A percentile compares a stretch with the other conserved stretches of the same genome.
phyloP scores from a whole-genome alignment of 2,888 invertebrate genomes.

The Chrysolina oricalcia region DNA sequence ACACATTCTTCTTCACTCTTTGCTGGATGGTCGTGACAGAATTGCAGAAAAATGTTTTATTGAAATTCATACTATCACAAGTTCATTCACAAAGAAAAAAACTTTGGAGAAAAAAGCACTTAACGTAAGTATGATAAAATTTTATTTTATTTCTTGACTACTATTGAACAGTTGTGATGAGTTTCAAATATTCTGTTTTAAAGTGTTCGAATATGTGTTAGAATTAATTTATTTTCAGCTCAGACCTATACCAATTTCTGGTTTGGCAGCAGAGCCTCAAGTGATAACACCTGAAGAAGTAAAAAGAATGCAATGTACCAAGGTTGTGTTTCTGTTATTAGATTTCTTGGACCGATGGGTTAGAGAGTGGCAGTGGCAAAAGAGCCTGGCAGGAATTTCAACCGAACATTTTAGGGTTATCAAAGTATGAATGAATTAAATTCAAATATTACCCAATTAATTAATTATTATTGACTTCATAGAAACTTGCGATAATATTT shows the following conservation, averaged over 20 bases:
- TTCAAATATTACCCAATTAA: background rate
- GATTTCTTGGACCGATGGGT: conserved; percentile 87
- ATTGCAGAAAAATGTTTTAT: conserved; percentile 72
- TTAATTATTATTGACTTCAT: no score
- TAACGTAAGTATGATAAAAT: conserved; percentile 55
- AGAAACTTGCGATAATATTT: no score
- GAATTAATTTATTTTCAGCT: conserved; percentile 50
- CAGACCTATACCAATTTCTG: conserved; percentile 56
- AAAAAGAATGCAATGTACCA: conserved; percentile 76
- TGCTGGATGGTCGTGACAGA: conserved; percentile 73
- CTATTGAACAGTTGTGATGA: no score
- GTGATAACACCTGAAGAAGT: conserved; percentile 58
- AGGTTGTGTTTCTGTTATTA: conserved; percentile 81
- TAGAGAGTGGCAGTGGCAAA: conserved; percentile 75
- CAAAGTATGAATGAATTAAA: conserved; percentile 27
- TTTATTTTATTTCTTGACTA: background rate
- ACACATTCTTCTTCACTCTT: conserved; percentile 80
- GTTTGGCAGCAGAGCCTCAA: conserved; percentile 47
- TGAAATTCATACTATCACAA: conserved; percentile 76
- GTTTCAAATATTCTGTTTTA: no score
- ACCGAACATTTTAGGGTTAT: conserved; percentile 62
- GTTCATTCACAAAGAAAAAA: conserved; percentile 60
- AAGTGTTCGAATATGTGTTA: no score
- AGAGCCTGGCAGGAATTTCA: conserved; percentile 58
- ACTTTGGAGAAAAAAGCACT: conserved; percentile 56